Percentiles rank a stretch among this genome's conserved stretches.
These are phyloP conservation scores for Python bivittatus DNA, from an alignment of 2,113 vertebrate species.

Conservation along the genomic window DNA sequence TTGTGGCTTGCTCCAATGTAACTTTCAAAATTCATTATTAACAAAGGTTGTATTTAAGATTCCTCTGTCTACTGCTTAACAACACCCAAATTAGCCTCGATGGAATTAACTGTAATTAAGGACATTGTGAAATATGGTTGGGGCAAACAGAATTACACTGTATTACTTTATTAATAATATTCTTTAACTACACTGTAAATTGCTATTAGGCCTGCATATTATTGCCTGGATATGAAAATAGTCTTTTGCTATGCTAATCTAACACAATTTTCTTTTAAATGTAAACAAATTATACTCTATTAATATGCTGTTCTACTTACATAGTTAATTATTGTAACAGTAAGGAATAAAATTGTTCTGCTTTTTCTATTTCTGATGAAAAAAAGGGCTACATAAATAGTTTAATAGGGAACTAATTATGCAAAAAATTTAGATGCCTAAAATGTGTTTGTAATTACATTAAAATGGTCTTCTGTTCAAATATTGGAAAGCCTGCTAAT, in stretches of 20 bases:
- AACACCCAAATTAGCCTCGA: conserved; percentile 75
- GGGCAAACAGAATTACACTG: conserved; percentile 75
- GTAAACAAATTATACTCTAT: conserved; percentile 84
- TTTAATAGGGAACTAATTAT: conserved; percentile 87
- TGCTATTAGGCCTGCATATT: conserved; percentile 78
- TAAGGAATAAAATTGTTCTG: conserved; percentile 81
- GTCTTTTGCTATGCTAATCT: conserved; percentile 83
- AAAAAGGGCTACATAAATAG: conserved; percentile 78
- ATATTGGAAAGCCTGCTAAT: conserved; percentile 82
- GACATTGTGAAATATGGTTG: conserved; percentile 75
- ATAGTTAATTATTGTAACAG: conserved; percentile 82
- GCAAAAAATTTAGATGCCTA: conserved; percentile 80
- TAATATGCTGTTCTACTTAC: conserved; percentile 81
- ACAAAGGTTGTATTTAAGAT: conserved; percentile 73
- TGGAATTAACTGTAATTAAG: conserved; percentile 81
- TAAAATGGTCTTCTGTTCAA: conserved; percentile 85
- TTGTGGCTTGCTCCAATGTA: conserved; percentile 54
- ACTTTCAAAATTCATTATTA: conserved; percentile 66
- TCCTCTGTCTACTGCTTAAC: conserved; percentile 73
- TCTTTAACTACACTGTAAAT: conserved; percentile 80
- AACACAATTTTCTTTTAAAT: conserved; percentile 82
- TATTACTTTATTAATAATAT: conserved; percentile 84
- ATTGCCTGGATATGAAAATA: conserved; percentile 79
- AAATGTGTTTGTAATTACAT: conserved; percentile 88
- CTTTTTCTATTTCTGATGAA: conserved; percentile 79